phyloP scores from a whole-genome alignment of 64 coral and sea anemone species.

The Actinia equina region DNA sequence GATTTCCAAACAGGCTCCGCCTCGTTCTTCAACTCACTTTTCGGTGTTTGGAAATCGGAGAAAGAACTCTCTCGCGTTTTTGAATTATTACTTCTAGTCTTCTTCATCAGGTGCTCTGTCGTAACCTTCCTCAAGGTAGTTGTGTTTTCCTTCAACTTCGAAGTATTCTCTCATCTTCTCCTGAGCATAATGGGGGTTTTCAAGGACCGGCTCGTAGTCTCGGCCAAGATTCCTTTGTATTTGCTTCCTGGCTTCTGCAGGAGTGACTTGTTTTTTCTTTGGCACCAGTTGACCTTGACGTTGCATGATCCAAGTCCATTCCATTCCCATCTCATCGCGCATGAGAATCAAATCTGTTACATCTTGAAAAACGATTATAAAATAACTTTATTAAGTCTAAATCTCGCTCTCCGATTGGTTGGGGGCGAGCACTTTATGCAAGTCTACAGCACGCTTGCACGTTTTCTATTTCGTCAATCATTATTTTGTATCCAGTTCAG shows the following conservation, averaged over 20 bases:
- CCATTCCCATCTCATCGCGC: slow-evolving; percentile 29
- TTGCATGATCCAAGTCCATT: slow-evolving; percentile 24
- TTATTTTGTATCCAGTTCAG: too few relatives aligned
- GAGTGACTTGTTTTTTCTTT: slow-evolving; percentile 6
- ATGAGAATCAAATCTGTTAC: slow-evolving; percentile 13
- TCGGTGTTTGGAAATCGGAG: too few relatives aligned
- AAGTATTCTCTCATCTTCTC: slow-evolving; percentile 7
- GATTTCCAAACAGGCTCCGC: too few relatives aligned
- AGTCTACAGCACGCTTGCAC: too few relatives aligned
- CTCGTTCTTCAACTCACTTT: too few relatives aligned
- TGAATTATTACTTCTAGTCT: too few relatives aligned
- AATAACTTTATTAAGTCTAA: neutral
- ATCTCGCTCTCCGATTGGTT: too few relatives aligned
- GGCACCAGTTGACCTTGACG: neutral
- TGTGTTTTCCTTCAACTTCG: neutral
- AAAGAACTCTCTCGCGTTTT: too few relatives aligned
- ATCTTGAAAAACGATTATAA: neutral
- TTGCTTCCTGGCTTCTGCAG: slow-evolving; percentile 1
- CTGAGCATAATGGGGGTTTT: slow-evolving; percentile 7
- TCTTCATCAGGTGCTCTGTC: neutral
- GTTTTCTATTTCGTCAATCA: too few relatives aligned
- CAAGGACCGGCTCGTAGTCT: slow-evolving; percentile 8
- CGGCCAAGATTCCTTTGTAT: neutral
- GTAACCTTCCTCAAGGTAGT: slow-evolving; percentile 7
- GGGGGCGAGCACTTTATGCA: too few relatives aligned